Percentiles rank a stretch among this genome's conserved stretches.
Conservation (phyloP, 2,797 vertebrate genomes). For the Falco peregrinus region DNA sequence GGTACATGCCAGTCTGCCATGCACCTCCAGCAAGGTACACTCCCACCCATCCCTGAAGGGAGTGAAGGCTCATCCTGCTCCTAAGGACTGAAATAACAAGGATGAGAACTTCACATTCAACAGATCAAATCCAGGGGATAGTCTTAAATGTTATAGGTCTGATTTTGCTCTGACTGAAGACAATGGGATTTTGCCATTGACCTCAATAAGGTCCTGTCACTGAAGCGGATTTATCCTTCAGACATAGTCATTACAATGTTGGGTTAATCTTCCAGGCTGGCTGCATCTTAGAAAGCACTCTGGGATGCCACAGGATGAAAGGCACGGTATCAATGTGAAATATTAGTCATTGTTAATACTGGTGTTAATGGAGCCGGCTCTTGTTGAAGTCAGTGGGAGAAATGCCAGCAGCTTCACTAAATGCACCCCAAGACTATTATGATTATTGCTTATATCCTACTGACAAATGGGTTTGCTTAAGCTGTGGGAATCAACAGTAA, state of each 20-base stretch:
- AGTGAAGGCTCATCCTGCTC: background rate
- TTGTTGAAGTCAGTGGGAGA: slow-evolving; percentile 43
- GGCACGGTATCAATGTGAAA: slow-evolving; percentile 44
- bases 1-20: background rate
- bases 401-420: slow-evolving; percentile 52
- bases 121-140: slow-evolving; percentile 14
- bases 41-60: background rate
- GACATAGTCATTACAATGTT: slow-evolving; percentile 54
- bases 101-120: background rate
- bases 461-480: slow-evolving; percentile 56
- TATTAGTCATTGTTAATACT: slow-evolving; percentile 63
- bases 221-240: slow-evolving; percentile 62
- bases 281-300: slow-evolving; percentile 56
- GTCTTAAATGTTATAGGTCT: slow-evolving; percentile 3
- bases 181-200: slow-evolving; percentile 63
- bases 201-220: slow-evolving; percentile 59
- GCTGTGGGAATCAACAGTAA: slow-evolving; percentile 44
- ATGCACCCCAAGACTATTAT: slow-evolving; percentile 52
- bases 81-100: background rate
- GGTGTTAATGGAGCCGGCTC: slow-evolving; percentile 44
- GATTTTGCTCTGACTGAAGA: slow-evolving; percentile 48
- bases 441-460: slow-evolving; percentile 59
- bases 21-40: background rate
- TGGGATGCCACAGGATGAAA: slow-evolving; percentile 63
- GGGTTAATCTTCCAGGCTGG: slow-evolving; percentile 60